phyloP scores from a whole-genome alignment of 2,797 vertebrate genomes.

The Bufotes viridis region DNA sequence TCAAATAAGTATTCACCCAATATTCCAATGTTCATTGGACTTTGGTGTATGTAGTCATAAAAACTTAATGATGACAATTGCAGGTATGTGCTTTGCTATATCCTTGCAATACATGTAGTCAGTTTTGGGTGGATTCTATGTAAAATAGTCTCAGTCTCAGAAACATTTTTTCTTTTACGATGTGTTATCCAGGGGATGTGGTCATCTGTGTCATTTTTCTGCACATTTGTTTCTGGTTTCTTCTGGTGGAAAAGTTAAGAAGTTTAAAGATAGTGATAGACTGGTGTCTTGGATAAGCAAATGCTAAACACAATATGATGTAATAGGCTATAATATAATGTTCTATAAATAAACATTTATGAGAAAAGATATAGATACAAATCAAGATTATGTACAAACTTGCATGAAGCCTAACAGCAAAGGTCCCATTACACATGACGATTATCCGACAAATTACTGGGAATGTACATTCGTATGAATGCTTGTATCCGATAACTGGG shows the following conservation, averaged over 20 bases:
- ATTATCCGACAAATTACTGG: no score
- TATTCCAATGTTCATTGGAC: no score
- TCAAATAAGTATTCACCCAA: no score
- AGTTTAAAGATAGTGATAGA: conserved; percentile 14
- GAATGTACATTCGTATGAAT: no score
- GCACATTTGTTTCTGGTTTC: conserved; percentile 44
- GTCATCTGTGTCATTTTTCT: conserved; percentile 67
- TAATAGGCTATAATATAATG: neutral
- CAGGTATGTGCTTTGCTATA: neutral
- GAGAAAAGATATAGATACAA: neutral
- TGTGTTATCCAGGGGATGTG: conserved; percentile 67
- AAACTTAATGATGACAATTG: neutral
- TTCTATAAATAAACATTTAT: neutral
- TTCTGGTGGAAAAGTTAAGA: conserved; percentile 66
- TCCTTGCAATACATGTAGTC: neutral
- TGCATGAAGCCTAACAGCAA: no score
- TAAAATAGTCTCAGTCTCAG: conserved; percentile 64
- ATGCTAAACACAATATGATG: neutral
- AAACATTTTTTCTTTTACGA: no score
- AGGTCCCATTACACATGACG: no score
- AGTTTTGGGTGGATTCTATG: conserved; percentile 41
- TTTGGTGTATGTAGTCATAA: no score
- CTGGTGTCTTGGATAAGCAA: conserved; percentile 47
- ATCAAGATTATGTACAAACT: no score
- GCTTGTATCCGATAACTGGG: no score